Conservation (phyloP, 2,113 vertebrate genomes). For the Ornithorhynchus anatinus region DNA sequence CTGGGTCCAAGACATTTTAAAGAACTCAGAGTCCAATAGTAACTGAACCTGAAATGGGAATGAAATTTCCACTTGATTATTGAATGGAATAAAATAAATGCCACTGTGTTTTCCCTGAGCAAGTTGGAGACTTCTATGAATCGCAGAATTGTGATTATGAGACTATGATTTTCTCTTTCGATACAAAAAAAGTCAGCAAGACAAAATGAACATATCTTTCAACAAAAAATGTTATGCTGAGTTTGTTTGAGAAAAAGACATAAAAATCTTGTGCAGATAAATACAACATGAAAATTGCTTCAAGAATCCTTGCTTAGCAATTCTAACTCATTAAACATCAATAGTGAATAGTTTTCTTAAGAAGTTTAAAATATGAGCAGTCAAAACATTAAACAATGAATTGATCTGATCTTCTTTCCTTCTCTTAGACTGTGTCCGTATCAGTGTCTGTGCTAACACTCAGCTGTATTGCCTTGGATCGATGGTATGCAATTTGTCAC, state of each 20-base stretch:
- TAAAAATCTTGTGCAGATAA: too few species aligned
- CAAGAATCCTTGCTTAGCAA: neutral
- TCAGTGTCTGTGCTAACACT: constrained; percentile 95
- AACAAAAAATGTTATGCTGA: neutral
- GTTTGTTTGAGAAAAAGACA: too few species aligned
- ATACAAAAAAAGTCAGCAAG: neutral
- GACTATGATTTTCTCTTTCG: neutral
- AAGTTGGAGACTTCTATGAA: neutral
- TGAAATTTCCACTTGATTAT: neutral
- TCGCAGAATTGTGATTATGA: neutral
- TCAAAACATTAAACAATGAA: too few species aligned
- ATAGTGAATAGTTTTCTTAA: neutral
- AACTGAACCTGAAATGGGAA: neutral
- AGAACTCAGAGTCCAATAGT: too few species aligned
- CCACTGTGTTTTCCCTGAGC: neutral
- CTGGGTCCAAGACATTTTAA: too few species aligned
- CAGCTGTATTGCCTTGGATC: constrained; percentile 95
- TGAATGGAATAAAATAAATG: neutral
- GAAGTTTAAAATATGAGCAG: neutral
- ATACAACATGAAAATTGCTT: neutral
- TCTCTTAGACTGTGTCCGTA: constrained; percentile 89
- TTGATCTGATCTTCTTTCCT: constrained; percentile 11
- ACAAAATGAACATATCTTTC: neutral
- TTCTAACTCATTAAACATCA: neutral
- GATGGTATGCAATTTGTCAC: constrained; percentile 98